Conservation (phyloP, 2,113 vertebrate species). For the Hiodon alosoides region DNA sequence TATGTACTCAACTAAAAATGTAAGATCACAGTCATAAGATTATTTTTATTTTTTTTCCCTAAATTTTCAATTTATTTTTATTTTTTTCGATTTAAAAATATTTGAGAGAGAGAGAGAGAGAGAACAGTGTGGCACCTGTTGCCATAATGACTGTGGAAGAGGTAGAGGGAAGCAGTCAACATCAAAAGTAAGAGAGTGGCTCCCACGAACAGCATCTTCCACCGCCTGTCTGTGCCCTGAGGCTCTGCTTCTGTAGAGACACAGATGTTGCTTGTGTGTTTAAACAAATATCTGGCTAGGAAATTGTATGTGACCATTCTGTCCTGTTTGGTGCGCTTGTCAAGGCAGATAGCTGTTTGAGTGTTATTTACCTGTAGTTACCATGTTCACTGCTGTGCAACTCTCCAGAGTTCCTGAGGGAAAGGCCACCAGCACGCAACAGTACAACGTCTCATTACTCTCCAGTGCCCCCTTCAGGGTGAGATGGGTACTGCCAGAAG, state of each 20-base stretch:
- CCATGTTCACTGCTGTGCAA: constrained; percentile 18
- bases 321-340: neutral
- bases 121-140: too few relatives aligned
- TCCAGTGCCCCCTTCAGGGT: constrained; percentile 12
- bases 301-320: neutral
- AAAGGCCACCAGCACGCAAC: constrained; percentile 42
- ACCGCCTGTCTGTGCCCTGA: neutral
- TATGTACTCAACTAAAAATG: neutral
- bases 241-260: constrained; percentile 1
- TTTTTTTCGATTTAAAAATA: too few relatives aligned
- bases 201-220: neutral
- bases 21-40: neutral
- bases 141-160: neutral
- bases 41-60: neutral
- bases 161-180: neutral
- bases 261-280: neutral
- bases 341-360: neutral
- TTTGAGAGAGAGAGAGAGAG: too few relatives aligned
- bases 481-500: constrained; percentile 20
- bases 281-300: neutral
- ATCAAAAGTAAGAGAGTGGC: neutral
- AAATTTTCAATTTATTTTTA: neutral
- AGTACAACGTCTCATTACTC: constrained; percentile 21
- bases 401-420: constrained; percentile 36
- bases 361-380: constrained; percentile 2